A percentile compares a stretch with the other conserved stretches of the same genome.
phyloP scores from a whole-genome alignment of 2,113 vertebrate genomes.

The Amazona guildingii region DNA sequence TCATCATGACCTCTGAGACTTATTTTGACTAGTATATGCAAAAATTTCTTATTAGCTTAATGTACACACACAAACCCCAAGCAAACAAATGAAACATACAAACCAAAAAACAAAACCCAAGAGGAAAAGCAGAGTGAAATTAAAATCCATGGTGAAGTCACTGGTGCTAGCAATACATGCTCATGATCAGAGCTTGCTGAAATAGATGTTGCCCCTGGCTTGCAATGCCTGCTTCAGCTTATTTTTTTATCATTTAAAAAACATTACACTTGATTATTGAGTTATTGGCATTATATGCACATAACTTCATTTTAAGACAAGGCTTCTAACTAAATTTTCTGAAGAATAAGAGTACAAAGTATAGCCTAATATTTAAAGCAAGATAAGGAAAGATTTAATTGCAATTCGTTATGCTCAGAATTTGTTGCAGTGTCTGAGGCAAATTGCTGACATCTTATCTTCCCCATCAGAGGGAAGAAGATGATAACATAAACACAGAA shows the following conservation, averaged over 20 bases:
- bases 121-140: neutral
- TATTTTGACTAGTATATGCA: neutral
- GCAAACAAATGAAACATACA: fast-evolving
- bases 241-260: neutral
- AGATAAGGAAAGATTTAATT: neutral
- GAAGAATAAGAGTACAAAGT: neutral
- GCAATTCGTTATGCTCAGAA: neutral
- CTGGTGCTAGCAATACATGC: neutral
- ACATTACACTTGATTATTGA: neutral
- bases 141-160: neutral
- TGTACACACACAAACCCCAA: neutral
- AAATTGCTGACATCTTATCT: neutral
- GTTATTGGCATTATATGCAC: neutral
- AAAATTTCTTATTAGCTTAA: neutral
- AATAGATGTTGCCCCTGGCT: neutral
- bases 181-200: neutral
- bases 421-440: neutral
- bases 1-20: neutral
- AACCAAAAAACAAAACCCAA: fast-evolving
- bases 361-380: neutral
- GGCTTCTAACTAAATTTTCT: neutral
- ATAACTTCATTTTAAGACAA: neutral
- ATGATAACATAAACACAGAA: neutral
- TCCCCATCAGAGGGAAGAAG: neutral
- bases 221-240: neutral